A percentile compares a stretch with the other conserved stretches of the same genome.
Conservation (phyloP, 2,888 invertebrate species). For the Caenorhabditis sp. region DNA sequence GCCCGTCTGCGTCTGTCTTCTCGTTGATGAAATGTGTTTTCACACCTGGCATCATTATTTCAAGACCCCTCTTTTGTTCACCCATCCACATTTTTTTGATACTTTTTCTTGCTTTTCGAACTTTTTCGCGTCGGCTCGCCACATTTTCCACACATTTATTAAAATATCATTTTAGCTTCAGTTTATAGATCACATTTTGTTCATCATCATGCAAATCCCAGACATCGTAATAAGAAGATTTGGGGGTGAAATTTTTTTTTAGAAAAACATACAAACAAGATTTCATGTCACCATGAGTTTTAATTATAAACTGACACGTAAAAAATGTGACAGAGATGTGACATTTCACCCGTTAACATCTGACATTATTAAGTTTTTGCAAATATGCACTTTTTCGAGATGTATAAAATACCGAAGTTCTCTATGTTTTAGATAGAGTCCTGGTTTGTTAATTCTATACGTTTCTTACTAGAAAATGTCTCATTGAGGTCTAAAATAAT, state of each 20-base stretch:
- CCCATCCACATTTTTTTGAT: not conserved
- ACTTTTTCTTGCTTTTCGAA: not conserved
- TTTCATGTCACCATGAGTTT: not conserved
- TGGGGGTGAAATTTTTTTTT: too few species aligned
- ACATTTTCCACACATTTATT: not conserved
- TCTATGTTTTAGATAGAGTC: too few species aligned
- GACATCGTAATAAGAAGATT: too few species aligned
- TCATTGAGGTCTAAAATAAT: too few species aligned
- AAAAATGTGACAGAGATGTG: not conserved
- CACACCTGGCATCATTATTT: not conserved
- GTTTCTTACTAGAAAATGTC: too few species aligned
- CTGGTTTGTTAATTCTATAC: too few species aligned
- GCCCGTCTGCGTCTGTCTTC: not conserved
- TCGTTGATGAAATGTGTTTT: not conserved
- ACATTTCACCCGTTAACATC: not conserved
- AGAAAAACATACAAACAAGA: not conserved
- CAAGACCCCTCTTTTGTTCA: not conserved
- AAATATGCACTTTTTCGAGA: not conserved
- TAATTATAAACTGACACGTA: not conserved
- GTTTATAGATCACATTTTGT: not conserved
- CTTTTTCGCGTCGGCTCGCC: not conserved
- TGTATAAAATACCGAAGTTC: not conserved
- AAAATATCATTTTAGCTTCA: too few species aligned
- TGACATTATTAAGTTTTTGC: not conserved
- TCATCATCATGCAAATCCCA: too few species aligned